Conservation (phyloP, 2,797 vertebrate species). For the Lepus oiostolus region DNA sequence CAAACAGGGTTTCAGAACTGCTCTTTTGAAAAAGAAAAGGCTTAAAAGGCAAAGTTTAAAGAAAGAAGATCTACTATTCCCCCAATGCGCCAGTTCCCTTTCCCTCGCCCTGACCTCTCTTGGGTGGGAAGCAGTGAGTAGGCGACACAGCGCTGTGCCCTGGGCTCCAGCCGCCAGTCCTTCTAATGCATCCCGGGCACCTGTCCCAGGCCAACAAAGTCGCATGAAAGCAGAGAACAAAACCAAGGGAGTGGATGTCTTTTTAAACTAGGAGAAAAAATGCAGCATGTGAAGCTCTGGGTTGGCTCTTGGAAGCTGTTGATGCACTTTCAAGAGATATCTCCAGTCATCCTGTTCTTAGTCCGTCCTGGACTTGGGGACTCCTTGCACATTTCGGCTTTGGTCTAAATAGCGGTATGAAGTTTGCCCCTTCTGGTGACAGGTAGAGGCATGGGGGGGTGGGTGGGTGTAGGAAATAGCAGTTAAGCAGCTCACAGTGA, state of each 20-base stretch:
- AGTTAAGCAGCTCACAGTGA: neutral
- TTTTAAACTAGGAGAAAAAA: conserved; percentile 40
- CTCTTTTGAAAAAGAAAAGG: neutral
- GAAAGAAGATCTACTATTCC: neutral
- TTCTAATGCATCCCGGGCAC: conserved; percentile 70
- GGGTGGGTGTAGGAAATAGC: neutral
- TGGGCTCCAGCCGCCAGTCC: neutral
- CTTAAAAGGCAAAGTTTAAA: neutral
- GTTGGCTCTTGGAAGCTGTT: conserved; percentile 58
- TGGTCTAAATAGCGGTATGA: neutral
- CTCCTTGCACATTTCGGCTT: conserved; percentile 15
- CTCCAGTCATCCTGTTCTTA: neutral
- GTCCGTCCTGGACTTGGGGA: neutral
- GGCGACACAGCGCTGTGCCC: neutral
- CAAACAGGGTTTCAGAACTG: neutral
- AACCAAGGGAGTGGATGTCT: conserved; percentile 65
- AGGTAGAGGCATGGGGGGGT: neutral
- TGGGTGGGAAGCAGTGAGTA: neutral
- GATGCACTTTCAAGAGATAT: conserved; percentile 19
- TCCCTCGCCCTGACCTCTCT: neutral
- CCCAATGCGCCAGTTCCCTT: too few species aligned
- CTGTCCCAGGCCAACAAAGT: conserved; percentile 62
- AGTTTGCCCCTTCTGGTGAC: neutral
- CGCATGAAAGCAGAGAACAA: conserved; percentile 69
- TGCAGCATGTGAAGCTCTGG: neutral